phyloP scores from a whole-genome alignment of 2,113 vertebrate species.

The Centrocercus urophasianus region DNA sequence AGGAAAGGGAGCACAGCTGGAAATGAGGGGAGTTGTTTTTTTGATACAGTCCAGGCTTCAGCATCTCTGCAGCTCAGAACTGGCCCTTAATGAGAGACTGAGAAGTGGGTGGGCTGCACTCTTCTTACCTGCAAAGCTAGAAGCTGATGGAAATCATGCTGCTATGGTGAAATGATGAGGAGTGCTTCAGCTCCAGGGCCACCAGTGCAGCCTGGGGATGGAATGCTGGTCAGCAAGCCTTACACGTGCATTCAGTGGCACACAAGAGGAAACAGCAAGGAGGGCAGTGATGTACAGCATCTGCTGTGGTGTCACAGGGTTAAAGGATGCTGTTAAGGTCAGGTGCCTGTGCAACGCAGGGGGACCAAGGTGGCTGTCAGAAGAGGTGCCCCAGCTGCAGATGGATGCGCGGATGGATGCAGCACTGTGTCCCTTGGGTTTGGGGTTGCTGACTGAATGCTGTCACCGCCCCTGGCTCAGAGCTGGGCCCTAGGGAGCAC shows the following conservation, averaged over 20 bases:
- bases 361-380: neutral
- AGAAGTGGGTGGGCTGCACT: neutral
- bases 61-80: neutral
- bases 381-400: neutral
- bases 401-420: neutral
- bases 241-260: neutral
- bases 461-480: neutral
- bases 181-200: neutral
- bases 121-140: neutral
- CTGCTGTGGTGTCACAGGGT: neutral
- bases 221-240: accelerated
- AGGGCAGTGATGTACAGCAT: neutral
- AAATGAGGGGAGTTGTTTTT: neutral
- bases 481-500: neutral
- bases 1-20: neutral
- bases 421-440: accelerated
- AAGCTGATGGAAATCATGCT: neutral
- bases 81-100: neutral
- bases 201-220: neutral
- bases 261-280: neutral
- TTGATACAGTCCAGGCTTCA: neutral
- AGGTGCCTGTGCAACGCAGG: neutral
- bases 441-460: neutral
- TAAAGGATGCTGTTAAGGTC: neutral
- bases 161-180: neutral